A percentile compares a stretch with the other conserved stretches of the same genome.
These are phyloP conservation scores for Polypedilum vanderplanki DNA, from an alignment of 1,140 invertebrate genomes.

Conservation along the genomic window DNA sequence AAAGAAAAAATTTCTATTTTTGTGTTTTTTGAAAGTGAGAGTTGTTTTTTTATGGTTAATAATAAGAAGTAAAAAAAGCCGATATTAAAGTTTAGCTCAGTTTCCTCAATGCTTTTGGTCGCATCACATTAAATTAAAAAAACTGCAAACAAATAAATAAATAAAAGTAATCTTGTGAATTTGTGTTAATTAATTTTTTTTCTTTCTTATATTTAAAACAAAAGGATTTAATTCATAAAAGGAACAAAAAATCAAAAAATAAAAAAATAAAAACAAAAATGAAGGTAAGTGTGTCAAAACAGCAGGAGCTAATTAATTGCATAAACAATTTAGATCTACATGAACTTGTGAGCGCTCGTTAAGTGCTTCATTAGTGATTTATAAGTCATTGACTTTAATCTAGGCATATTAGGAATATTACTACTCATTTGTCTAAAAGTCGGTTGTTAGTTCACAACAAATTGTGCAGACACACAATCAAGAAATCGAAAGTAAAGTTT, in stretches of 20 bases:
- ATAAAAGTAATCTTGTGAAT: not conserved
- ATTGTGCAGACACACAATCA: not conserved
- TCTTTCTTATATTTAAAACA: too few relatives aligned
- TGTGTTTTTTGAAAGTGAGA: slow-evolving; percentile 28
- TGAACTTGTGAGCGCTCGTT: too few relatives aligned
- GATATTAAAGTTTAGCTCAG: not conserved
- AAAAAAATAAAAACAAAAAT: not conserved
- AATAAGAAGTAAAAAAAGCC: not conserved
- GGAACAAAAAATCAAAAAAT: not conserved
- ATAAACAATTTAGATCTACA: too few relatives aligned
- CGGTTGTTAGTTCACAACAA: too few relatives aligned
- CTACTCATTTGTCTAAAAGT: too few relatives aligned
- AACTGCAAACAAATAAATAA: too few relatives aligned
- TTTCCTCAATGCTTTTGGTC: not conserved
- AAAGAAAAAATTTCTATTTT: slow-evolving; percentile 26
- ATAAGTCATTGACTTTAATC: too few relatives aligned
- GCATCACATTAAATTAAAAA: not conserved
- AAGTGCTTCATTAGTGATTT: too few relatives aligned
- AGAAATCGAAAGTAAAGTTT: not conserved
- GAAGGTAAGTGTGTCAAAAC: not conserved
- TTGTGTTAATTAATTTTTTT: not conserved
- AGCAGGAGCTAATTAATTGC: too few relatives aligned
- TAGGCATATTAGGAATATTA: too few relatives aligned
- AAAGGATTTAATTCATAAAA: too few relatives aligned
- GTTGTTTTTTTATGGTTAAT: not conserved